Percentiles rank a stretch among this genome's conserved stretches.
These are phyloP conservation scores for Pituophis catenifer DNA, from an alignment of 2,113 vertebrate genomes.

Conservation along the genomic window DNA sequence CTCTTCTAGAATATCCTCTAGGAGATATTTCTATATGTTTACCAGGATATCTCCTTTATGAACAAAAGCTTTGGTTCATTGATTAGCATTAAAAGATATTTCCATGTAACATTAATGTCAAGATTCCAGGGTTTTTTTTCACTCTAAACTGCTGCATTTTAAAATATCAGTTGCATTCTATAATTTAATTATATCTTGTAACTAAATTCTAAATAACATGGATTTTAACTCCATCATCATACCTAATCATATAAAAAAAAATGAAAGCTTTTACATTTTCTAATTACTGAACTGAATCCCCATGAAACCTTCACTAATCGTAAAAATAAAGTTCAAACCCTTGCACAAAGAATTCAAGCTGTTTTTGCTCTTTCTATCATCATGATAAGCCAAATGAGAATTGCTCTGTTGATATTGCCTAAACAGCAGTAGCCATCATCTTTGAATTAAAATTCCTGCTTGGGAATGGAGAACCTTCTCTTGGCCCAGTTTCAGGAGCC, in stretches of 20 bases:
- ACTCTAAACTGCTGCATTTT: neutral
- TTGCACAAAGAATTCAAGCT: neutral
- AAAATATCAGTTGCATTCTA: neutral
- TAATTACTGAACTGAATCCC: neutral
- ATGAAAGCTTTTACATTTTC: neutral
- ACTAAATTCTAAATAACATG: neutral
- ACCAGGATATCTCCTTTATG: neutral
- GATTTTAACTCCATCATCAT: neutral
- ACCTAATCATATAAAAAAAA: neutral
- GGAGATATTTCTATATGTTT: neutral
- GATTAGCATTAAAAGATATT: constrained; percentile 22
- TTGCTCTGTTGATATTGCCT: neutral
- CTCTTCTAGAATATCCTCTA: neutral
- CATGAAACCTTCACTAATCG: neutral
- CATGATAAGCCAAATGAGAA: neutral
- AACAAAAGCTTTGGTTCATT: neutral
- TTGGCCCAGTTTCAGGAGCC: neutral
- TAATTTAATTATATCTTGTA: neutral
- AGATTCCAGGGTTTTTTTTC: neutral
- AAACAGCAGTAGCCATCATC: neutral
- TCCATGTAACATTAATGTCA: constrained; percentile 12
- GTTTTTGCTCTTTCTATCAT: neutral
- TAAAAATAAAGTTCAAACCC: neutral
- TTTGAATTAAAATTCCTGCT: neutral
- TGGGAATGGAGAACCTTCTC: neutral